phyloP scores from a whole-genome alignment of 2,113 vertebrate species.

The Perca flavescens region DNA sequence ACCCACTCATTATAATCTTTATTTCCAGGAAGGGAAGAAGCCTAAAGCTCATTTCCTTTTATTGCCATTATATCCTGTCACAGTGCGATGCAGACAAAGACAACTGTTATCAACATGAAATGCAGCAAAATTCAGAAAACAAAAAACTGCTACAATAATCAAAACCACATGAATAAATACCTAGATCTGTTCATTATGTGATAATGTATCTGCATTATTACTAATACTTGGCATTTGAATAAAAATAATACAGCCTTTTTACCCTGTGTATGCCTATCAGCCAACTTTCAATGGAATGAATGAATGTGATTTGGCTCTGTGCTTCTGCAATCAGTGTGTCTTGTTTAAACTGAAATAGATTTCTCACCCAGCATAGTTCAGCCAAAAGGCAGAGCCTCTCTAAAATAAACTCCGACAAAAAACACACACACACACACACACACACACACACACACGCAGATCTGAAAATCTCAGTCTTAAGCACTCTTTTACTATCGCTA shows the following conservation, averaged over 20 bases:
- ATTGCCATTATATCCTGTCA: slow-evolving; percentile 46
- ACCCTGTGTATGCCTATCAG: slow-evolving; percentile 33
- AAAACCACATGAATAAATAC: slow-evolving; percentile 18
- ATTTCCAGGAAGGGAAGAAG: slow-evolving; percentile 51
- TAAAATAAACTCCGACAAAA: slow-evolving; percentile 58
- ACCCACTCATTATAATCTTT: slow-evolving; percentile 71
- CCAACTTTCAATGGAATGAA: slow-evolving; percentile 73
- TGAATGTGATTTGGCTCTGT: slow-evolving; percentile 75
- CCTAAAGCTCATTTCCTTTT: slow-evolving; percentile 55
- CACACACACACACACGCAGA: neutral
- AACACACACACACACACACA: neutral
- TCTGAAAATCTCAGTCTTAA: slow-evolving; percentile 59
- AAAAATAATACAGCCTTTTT: slow-evolving; percentile 17
- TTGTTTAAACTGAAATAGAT: slow-evolving; percentile 78
- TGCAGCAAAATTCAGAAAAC: slow-evolving; percentile 21
- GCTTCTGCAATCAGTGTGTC: slow-evolving; percentile 77
- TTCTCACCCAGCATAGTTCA: slow-evolving; percentile 71
- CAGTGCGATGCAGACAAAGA: slow-evolving; percentile 38
- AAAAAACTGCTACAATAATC: slow-evolving; percentile 15
- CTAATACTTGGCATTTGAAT: slow-evolving; percentile 54
- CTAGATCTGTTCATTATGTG: slow-evolving; percentile 36
- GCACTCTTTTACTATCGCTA: slow-evolving; percentile 58
- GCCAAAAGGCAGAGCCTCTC: slow-evolving; percentile 72
- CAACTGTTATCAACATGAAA: slow-evolving; percentile 31
- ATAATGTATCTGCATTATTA: slow-evolving; percentile 42